These are phyloP conservation scores for Melanchra persicariae DNA, from an alignment of 2,888 invertebrate genomes.

Conservation along the genomic window DNA sequence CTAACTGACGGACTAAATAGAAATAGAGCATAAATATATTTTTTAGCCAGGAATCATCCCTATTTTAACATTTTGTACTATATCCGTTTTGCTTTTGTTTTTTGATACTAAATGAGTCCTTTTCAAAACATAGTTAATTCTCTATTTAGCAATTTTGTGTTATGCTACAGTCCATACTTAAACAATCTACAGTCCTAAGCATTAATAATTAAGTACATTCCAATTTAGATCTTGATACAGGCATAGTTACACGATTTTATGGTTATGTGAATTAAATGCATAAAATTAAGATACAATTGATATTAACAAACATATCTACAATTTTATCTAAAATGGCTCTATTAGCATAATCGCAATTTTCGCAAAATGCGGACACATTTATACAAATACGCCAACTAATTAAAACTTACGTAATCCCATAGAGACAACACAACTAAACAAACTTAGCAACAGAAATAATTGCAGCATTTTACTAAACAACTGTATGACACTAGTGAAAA, in stretches of 20 bases:
- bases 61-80: neutral
- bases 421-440: constrained; percentile 66
- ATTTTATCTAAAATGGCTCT: neutral
- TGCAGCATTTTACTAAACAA: constrained; percentile 67
- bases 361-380: constrained; percentile 10
- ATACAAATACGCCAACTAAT: constrained; percentile 52
- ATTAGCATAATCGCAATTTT: neutral
- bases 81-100: neutral
- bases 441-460: constrained; percentile 61
- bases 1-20: too few relatives aligned
- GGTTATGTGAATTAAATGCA: neutral
- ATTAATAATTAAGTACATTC: neutral
- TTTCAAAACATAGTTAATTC: neutral
- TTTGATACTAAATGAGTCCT: neutral
- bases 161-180: neutral
- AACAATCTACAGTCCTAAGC: neutral
- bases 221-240: neutral
- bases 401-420: constrained; percentile 78
- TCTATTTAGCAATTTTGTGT: too few relatives aligned
- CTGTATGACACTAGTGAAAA: constrained; percentile 65
- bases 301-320: neutral
- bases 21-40: too few relatives aligned
- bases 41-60: too few relatives aligned
- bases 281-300: neutral
- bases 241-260: neutral